Base-by-base conservation (phyloP, 37 sponge, comb jelly and placozoan species). In the Amphimedon queenslandica region DNA sequence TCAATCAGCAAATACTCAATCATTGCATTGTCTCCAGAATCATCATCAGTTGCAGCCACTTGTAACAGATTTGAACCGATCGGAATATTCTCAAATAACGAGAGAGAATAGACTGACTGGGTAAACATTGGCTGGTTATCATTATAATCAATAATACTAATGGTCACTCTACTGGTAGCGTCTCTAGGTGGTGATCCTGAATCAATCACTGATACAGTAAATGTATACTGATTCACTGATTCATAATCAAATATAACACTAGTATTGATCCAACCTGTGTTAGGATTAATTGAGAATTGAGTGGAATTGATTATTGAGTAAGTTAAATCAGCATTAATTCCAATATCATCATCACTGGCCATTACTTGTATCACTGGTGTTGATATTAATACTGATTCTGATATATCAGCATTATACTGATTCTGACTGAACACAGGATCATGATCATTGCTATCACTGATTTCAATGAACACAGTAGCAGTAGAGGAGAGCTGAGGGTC, bases 291-390 rank as follows among this genome's bases (percentile, higher is more conserved):
- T 21, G 33, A 40, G 71, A 89, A 89, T 8, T 28, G 13, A 20
- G 27, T 11, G 34, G 64, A 25, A 60, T 34, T 30, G 20, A 37
- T 11, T 34, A 88, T 61, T 23, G 47, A 39, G 65, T 83, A 89
- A 0, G 47, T n/a, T 8, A 89, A 47, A 0, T 75, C 77, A 3
- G 65, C 77, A 33, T 89, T 89, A 30, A 43, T 53, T 1, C 77
- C 88, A 2, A 76, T 43, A 42, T 92, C 93, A 24, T 28, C 10
- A 67, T 92, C 93, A 28, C 73, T 69, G 42, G 93, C 93, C n/a
- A 18, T 3, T 0, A 92, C 56, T 2, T 55, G 56, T 34, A 87
- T 55, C 42, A 87, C 42, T 4, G 67, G 38, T 29, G 84, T 87
- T 18, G 77, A 84, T 1, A 55, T 38, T 23, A 38, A 23, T 24